Evolutionary conservation across 2,888 invertebrate species (phyloP), one percentile per base, ranked within the genome.

Genomic region (Thymelicus acteon): DNA sequence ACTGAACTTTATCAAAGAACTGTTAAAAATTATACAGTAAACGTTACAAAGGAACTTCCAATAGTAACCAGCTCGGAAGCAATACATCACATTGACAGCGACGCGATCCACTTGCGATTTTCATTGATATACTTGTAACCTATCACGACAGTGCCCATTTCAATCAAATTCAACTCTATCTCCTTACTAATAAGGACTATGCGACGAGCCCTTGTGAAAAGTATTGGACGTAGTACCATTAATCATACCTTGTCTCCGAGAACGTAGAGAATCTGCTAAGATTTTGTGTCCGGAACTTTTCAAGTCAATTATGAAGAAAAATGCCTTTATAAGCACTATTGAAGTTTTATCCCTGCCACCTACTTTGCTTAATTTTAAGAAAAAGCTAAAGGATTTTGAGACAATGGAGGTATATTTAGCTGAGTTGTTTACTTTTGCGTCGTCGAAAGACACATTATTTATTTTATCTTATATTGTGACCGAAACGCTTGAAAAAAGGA

Each of bases 231-330:
- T 80, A 79, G 77, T 75, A 74, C 73, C 85, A 87, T 89, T 87
- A 85, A 89, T 88, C 89, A 87, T 82, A 83, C 77, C 79, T 79
- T 78, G 79, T 81, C 82, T 80, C 73, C 57, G 58, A 7, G 63
- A 58, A 63, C 69, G 63, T 54, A 57, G 63, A 69, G 58, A 69
- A 58, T 63, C 69, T 69, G 63, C 58, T 63, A 69, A 69, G 69
- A 69, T 69, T 69, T 63, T 69, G 69, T 69, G 48, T 69, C 63
- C 63, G n/a, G 48, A 69, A 67, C 37, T 69, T 68, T 62, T 63
- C 57, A 69, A 69, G 69, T 69, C 63, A 63, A 69, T 69, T 69
- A 69, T 69, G 54, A 63, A 63, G 69, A 69, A 69, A 68, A 68
- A 69, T 58, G 44, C 69, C 69, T 63, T 63, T 39, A 47, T 69